Base-by-base conservation (phyloP, 2,113 vertebrate genomes). In the Zapornia atra region DNA sequence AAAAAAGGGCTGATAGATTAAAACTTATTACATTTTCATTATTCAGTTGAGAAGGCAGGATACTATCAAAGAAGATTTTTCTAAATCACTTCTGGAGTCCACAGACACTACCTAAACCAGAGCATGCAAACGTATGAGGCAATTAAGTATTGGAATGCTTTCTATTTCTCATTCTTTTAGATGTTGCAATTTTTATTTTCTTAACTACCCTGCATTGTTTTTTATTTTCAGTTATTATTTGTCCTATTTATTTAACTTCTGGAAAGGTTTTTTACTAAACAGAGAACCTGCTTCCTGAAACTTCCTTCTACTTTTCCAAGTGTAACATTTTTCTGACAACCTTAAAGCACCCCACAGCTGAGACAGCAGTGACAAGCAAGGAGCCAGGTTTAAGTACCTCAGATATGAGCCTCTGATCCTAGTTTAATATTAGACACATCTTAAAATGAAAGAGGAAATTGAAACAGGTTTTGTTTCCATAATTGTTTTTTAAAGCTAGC, bases 361-460 rank as follows among this genome's bases (percentile, higher is more conserved):
- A 91, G 51, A 60, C 69, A 59, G 79, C 59, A 68, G 42, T 83
- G 82, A 82, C 56, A 80, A 87, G 61, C 14, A 40, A 57, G 16
- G 28, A 93, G 66, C 66, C 72, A 78, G 31, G 72, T 92, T 89
- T 80, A 80, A 91, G 64, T 81, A 50, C 71, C 76, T 93, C 73
- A 93, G 59, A 89, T 89, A 72, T 40, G 61, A 90, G 69, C 24
- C 79, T 88, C 86, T 94, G 92, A 94, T 91, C 94, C 70, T 92
- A 48, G n/a, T 60, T 97, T 96, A 96, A 82, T 95, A 91, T 94
- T 85, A 93, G 86, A 93, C 84, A 84, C 76, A 90, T 83, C 80
- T 97, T 95, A 88, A 88, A 94, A 90, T 92, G 70, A 94, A 76
- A 84, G 76, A 91, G 83, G 94, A 93, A 97, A 88, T 89, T 83